Percentiles rank a stretch among this genome's conserved stretches.
phyloP scores from a whole-genome alignment of 2,888 invertebrate species.

The Amblyjoppa fuscipennis region DNA sequence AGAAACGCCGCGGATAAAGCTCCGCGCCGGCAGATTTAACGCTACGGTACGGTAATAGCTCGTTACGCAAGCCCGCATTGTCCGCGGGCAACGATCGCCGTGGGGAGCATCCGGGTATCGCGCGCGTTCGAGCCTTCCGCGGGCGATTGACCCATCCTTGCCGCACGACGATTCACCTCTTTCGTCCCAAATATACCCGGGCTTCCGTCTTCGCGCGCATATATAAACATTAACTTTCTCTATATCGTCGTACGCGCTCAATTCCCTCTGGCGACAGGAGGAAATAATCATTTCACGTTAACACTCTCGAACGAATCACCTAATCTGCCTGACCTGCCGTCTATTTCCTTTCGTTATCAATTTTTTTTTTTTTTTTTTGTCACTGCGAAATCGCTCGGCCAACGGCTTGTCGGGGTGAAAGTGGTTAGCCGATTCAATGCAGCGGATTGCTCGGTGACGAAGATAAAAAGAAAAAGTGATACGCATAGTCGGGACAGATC shows the following conservation, averaged over 20 bases:
- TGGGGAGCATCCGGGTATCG: conserved; percentile 59
- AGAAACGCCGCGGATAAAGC: conserved; percentile 38
- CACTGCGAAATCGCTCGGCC: conserved; percentile 49
- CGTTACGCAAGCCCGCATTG: conserved; percentile 59
- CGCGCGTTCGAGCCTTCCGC: conserved; percentile 17
- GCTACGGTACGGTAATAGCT: conserved; percentile 47
- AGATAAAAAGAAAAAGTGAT: neutral
- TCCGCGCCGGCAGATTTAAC: conserved; percentile 24
- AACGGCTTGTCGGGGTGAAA: conserved; percentile 59
- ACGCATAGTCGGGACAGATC: neutral
- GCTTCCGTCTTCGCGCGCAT: neutral
- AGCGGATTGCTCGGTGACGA: neutral
- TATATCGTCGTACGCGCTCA: neutral
- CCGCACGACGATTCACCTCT: conserved; percentile 17
- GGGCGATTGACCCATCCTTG: conserved; percentile 32
- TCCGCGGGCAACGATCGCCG: conserved; percentile 57
- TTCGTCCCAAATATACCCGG: conserved; percentile 26
- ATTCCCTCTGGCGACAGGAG: conserved; percentile 12
- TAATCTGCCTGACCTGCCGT: conserved; percentile 56
- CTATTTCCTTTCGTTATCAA: conserved; percentile 56
- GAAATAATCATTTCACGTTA: conserved; percentile 41
- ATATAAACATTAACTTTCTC: conserved; percentile 11
- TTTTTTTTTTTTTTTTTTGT: conserved; percentile 61
- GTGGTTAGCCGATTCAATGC: conserved; percentile 46
- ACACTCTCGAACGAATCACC: conserved; percentile 37